A percentile compares a stretch with the other conserved stretches of the same genome.
Conservation (phyloP, 2,113 vertebrate species). For the Gopherus evgoodei region DNA sequence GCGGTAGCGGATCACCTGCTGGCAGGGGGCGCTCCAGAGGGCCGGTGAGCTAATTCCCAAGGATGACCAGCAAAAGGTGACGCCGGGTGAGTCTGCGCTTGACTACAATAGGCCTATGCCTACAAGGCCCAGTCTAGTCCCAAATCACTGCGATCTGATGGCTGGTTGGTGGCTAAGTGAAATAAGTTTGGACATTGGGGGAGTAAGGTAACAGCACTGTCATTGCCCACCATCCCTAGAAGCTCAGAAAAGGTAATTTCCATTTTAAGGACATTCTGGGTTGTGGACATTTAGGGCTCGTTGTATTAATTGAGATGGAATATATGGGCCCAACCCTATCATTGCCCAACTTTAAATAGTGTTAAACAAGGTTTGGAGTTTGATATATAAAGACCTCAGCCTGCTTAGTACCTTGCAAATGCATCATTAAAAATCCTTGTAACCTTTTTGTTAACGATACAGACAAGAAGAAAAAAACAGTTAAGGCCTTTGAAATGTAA, state of each 20-base stretch:
- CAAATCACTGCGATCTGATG: neutral
- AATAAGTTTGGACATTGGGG: neutral
- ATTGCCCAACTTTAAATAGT: neutral
- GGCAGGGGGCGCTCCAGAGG: no score
- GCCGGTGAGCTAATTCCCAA: no score
- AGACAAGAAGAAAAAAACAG: neutral
- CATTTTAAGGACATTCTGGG: no score
- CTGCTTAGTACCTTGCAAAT: neutral
- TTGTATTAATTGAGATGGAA: no score
- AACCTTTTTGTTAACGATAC: neutral
- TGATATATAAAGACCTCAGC: no score
- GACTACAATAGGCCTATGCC: neutral
- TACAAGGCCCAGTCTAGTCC: neutral
- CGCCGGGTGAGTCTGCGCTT: no score
- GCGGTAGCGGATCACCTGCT: no score
- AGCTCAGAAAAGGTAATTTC: no score
- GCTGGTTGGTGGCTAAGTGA: neutral
- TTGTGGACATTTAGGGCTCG: no score
- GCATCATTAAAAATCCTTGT: neutral
- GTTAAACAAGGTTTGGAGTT: neutral
- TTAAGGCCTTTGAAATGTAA: neutral
- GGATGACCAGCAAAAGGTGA: no score
- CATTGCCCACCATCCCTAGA: no score
- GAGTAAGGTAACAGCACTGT: neutral
- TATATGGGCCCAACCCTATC: no score